Evolutionary conservation across 2,797 vertebrate genomes (phyloP), one percentile per base, ranked within the genome.

Genomic region (Falco berigora): DNA sequence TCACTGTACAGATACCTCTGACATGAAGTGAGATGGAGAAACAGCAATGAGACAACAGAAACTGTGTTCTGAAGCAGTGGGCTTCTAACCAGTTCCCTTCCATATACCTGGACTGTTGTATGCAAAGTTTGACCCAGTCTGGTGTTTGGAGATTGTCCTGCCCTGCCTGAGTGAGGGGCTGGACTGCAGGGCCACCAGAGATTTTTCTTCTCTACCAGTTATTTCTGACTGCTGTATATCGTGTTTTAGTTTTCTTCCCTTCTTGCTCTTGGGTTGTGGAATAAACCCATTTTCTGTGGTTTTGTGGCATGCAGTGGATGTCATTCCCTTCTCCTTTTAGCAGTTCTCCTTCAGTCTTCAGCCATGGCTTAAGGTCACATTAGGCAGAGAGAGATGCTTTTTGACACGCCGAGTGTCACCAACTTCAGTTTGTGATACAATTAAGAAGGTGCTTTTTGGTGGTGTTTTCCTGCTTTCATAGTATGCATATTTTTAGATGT

Each of bases 41-140:
- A 4, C 36, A 84, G 52, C 52, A 42, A 0, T 0, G 40, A 50
- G 56, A 10, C 1, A 2, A 5, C 24, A 18, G 53, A 44, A 44
- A 0, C n/a, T 27, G 42, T 9, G 0, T 25, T 38, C 32, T 18
- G 32, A 4, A 55, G 28, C 19, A 12, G 9, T 11, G 49, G 10
- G 11, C 2, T 49, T 68, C 63, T 34, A 2, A 25, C 40, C 46
- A 28, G 20, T 12, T 49, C 25, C 47, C 11, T 63, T 71, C 23
- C 69, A 61, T 24, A 9, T 62, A 11, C 30, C 64, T 38, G 30
- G 4, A 13, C 6, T 44, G 47, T 9, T 49, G 8, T 3, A 1
- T 8, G 44, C 14, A 5, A 36, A 34, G 50, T 2, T 17, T 34
- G 76, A 34, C 9, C 40, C 7, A n/a, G 47, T 38, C 56, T 78